A percentile compares a stretch with the other conserved stretches of the same genome.
Evolutionary conservation across 2,888 invertebrate genomes (phyloP).

Genomic region (Girardia tigrina): DNA sequence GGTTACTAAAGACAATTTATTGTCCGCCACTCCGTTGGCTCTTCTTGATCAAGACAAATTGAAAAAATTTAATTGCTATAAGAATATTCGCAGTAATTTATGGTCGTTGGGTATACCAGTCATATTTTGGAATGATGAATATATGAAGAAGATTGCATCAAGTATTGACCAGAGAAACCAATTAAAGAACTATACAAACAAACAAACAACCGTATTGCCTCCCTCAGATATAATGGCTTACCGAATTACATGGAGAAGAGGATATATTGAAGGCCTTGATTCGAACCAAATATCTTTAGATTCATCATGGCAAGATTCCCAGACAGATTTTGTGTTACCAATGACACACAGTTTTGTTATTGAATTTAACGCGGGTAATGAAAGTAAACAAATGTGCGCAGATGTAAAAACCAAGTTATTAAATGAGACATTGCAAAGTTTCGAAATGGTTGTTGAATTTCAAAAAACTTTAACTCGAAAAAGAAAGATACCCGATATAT

Average conservation of each 20-base stretch:
- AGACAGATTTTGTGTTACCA: not conserved
- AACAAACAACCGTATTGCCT: not conserved
- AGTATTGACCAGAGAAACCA: not conserved
- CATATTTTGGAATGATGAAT: not conserved
- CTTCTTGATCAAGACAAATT: not conserved
- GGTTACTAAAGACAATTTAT: not conserved
- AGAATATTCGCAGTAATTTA: conserved; percentile 10
- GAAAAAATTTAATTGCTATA: not conserved
- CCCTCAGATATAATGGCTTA: not conserved
- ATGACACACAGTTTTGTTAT: not conserved
- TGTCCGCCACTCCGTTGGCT: not conserved
- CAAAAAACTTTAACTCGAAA: not conserved
- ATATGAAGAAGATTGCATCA: not conserved
- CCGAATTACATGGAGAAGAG: not conserved
- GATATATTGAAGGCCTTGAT: not conserved
- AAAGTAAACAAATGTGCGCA: not conserved
- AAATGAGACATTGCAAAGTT: not conserved
- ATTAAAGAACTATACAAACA: not conserved
- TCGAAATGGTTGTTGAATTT: not conserved
- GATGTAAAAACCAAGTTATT: not conserved
- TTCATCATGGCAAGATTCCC: not conserved
- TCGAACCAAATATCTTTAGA: not conserved
- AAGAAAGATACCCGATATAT: not conserved
- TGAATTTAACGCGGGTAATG: not conserved
- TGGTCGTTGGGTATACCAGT: not conserved